phyloP scores from a whole-genome alignment of 2,888 invertebrate genomes.

The Drosophila greeni region DNA sequence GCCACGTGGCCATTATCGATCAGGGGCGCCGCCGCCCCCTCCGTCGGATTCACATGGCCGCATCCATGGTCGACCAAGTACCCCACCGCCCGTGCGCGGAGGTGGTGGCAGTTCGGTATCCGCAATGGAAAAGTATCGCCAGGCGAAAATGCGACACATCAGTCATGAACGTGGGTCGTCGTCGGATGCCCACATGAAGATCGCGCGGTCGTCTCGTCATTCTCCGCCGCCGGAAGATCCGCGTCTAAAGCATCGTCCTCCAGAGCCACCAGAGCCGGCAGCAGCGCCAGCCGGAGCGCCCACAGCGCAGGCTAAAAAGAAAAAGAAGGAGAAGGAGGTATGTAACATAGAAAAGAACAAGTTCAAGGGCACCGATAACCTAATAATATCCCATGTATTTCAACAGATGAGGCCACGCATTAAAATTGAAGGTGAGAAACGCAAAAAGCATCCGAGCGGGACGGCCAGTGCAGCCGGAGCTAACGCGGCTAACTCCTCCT shows the following conservation, averaged over 20 bases:
- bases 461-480: constrained; percentile 55
- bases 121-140: constrained; percentile 75
- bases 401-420: constrained; percentile 77
- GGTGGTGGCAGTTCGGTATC: constrained; percentile 29
- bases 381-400: not conserved
- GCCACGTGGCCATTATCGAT: constrained; percentile 75
- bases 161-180: constrained; percentile 69
- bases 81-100: constrained; percentile 70
- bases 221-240: constrained; percentile 82
- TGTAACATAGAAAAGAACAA: constrained; percentile 4
- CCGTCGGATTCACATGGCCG: constrained; percentile 72
- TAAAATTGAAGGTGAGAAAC: constrained; percentile 79
- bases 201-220: constrained; percentile 74
- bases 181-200: constrained; percentile 73
- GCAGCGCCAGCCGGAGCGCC: constrained; percentile 73
- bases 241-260: constrained; percentile 80
- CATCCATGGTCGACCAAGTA: constrained; percentile 74
- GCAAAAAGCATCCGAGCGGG: constrained; percentile 78
- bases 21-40: constrained; percentile 60
- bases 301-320: constrained; percentile 75
- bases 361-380: not conserved
- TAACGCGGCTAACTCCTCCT: constrained; percentile 78
- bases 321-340: constrained; percentile 80
- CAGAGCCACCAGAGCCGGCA: constrained; percentile 81
- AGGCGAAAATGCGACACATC: constrained; percentile 72